Evolutionary conservation across 2,797 vertebrate species (phyloP).

Genomic region (Moxostoma hubbsi): DNA sequence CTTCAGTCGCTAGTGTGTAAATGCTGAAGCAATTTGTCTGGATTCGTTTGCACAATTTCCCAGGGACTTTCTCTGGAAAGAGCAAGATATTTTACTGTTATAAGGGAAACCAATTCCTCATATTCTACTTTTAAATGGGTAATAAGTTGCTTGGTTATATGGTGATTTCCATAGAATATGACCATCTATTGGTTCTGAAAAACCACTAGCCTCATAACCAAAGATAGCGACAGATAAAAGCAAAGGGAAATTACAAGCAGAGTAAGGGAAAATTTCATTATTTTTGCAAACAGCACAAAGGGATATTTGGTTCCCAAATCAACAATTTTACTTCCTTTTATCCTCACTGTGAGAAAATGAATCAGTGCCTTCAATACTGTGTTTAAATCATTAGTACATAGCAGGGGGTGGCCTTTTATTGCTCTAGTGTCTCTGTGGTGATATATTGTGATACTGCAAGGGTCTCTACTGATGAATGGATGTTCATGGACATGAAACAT

Average conservation of each 20-base stretch:
- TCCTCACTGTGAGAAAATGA: conserved; percentile 10
- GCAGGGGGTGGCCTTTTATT: not conserved
- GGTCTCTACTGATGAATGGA: not conserved
- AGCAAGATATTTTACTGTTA: not conserved
- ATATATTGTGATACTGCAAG: not conserved
- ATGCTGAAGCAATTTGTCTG: too few species aligned
- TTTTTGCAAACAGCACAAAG: not conserved
- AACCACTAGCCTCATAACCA: not conserved
- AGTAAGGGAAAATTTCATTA: not conserved
- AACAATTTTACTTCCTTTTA: conserved; percentile 24
- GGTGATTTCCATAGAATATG: conserved; percentile 34
- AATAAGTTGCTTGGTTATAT: not conserved
- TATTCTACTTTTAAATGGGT: not conserved
- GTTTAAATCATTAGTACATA: conserved; percentile 31
- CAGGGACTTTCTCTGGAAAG: conserved; percentile 3
- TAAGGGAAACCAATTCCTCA: not conserved
- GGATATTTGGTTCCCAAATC: not conserved
- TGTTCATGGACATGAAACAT: not conserved
- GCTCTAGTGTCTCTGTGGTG: conserved; percentile 7
- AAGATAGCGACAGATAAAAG: not conserved
- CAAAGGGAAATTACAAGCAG: conserved; percentile 21
- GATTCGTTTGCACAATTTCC: not conserved
- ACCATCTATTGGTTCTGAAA: conserved; percentile 1
- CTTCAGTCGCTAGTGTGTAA: not conserved
- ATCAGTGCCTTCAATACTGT: not conserved